Base-by-base conservation (phyloP, 2,113 vertebrate genomes). In the human region DNA sequence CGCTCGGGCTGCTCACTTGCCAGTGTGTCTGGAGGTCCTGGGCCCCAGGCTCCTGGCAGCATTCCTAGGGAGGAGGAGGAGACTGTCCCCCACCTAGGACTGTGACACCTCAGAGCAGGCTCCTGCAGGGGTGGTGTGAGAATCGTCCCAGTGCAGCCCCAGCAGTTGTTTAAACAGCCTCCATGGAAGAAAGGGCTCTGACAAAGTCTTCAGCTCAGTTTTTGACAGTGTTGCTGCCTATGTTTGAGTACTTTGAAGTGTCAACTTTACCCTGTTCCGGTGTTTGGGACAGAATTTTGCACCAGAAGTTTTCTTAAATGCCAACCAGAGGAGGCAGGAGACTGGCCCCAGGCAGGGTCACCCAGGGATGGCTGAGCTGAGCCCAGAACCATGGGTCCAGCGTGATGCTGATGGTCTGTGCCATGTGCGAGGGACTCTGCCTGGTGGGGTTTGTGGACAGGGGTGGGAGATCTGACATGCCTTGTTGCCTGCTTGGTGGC, bases 381-480 rank as follows among this genome's bases (percentile, higher is more conserved):
- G 43, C 82, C 35, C 2, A 68, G 84, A 32, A 25, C 23, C 1
- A 1, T 4, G 68, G 61, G 11, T 20, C 5, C 12, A 1, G 59
- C 12, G 3, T 23, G 78, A 50, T 6, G 32, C 78, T n/a, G 5
- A 43, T 13, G 75, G 30, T 25, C 11, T 20, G 32, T 30, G 43
- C 61, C 0, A 0, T 43, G 11, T 25, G n/a, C 30, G 2, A 9
- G 59, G 45, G 38, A 14, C 20, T 27, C 12, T 45, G 43, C 55
- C 48, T 0, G 0, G 45, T 5, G 75, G 43, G 18, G 27, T 38
- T 38, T 75, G 18, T 0, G 45, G 40, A 16, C 5, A 55, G 2
- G 22, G 4, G 10, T 43, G 48, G 57, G 52, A 40, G 82, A 43
- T n/a, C 89, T 50, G 25, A 3, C 73, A 18, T 48, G 66, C 23